These are phyloP conservation scores for Barbus barbus DNA, from an alignment of 2,113 vertebrate species.

Conservation along the genomic window DNA sequence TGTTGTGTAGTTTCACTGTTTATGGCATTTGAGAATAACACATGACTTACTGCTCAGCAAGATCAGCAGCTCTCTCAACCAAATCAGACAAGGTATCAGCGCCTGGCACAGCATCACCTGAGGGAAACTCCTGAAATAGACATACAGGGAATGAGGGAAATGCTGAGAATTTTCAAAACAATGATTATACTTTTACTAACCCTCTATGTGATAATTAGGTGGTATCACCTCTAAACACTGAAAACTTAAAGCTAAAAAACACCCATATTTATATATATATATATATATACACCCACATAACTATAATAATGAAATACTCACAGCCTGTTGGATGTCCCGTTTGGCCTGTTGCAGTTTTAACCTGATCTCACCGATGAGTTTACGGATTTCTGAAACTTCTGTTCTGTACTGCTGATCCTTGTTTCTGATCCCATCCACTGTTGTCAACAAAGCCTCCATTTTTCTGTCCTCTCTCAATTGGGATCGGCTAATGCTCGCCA, in stretches of 20 bases:
- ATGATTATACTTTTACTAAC: not conserved
- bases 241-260: not conserved
- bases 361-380: slow-evolving; percentile 72
- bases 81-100: slow-evolving; percentile 71
- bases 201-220: not conserved
- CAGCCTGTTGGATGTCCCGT: slow-evolving; percentile 63
- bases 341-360: slow-evolving; percentile 71
- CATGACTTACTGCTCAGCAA: slow-evolving; percentile 83
- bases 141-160: not conserved
- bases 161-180: not conserved
- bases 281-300: accelerated
- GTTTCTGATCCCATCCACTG: slow-evolving; percentile 46
- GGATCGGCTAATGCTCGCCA: slow-evolving; percentile 71
- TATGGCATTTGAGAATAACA: not conserved
- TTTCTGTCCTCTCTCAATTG: slow-evolving; percentile 63
- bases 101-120: slow-evolving; percentile 56
- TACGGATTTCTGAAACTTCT: slow-evolving; percentile 66
- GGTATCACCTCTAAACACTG: not conserved
- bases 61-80: slow-evolving; percentile 74
- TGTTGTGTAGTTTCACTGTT: not conserved
- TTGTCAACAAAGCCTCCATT: slow-evolving; percentile 70
- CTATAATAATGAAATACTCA: slow-evolving; percentile 55
- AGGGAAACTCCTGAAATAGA: slow-evolving; percentile 73
- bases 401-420: slow-evolving; percentile 67
- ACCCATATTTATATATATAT: not conserved